Conservation (phyloP, 2,113 vertebrate species). For the Burhinus bistriatus region DNA sequence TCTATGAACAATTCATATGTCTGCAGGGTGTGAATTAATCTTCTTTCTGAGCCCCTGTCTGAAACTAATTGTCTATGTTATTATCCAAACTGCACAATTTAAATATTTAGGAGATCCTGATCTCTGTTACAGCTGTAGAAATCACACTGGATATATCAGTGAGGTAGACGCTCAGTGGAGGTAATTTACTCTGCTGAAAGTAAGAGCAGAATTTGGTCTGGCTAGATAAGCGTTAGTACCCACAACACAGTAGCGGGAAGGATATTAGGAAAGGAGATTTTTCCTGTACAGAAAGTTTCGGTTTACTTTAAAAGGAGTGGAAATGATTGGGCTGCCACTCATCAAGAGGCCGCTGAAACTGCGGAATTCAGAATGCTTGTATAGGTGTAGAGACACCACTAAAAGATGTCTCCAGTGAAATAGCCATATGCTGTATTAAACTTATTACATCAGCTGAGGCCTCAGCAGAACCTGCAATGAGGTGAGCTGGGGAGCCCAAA, state of each 20-base stretch:
- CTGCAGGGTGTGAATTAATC: slow-evolving; percentile 39
- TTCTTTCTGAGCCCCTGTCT: slow-evolving; percentile 4
- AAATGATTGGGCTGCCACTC: background rate
- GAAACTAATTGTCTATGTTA: slow-evolving; percentile 51
- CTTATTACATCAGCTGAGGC: background rate
- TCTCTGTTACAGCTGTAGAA: slow-evolving; percentile 19
- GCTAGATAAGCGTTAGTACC: background rate
- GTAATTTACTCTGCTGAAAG: background rate
- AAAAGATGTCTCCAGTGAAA: background rate
- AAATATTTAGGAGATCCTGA: slow-evolving; percentile 52
- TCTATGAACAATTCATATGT: background rate
- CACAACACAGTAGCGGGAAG: background rate
- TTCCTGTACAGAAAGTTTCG: background rate
- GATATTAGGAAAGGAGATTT: background rate
- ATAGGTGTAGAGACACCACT: accelerated
- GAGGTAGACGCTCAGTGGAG: background rate
- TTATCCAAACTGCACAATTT: slow-evolving; percentile 26
- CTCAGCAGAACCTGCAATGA: background rate
- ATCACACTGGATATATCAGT: background rate
- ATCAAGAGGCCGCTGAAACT: background rate
- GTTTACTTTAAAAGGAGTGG: background rate
- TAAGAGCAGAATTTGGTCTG: background rate
- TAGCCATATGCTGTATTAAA: background rate
- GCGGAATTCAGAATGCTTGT: background rate
- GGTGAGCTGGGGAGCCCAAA: background rate